These are phyloP conservation scores for Perizoma affinitatum DNA, from an alignment of 2,888 invertebrate genomes.

Conservation along the genomic window DNA sequence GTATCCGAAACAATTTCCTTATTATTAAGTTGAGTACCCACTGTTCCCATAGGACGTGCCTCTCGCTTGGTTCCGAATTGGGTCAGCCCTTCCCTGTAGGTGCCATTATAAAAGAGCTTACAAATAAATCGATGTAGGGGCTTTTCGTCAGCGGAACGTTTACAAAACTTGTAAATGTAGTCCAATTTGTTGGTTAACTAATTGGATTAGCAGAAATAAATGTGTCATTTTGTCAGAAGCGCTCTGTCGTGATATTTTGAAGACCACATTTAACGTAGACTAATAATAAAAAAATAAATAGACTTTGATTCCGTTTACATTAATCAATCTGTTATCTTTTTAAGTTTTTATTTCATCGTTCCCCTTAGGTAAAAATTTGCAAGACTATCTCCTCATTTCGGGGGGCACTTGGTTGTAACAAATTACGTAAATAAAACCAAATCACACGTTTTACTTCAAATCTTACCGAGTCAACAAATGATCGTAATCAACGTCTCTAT, in stretches of 20 bases:
- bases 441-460: slow-evolving; percentile 3
- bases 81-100: slow-evolving; percentile 62
- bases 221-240: no score
- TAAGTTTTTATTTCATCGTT: no score
- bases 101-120: slow-evolving; percentile 57
- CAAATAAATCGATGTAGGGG: slow-evolving; percentile 54
- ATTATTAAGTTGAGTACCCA: slow-evolving; percentile 54
- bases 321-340: no score
- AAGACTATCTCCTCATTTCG: no score
- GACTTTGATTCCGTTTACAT: no score
- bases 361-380: no score
- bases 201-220: neutral
- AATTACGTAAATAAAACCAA: slow-evolving; percentile 6
- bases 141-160: slow-evolving; percentile 39
- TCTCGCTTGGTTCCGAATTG: slow-evolving; percentile 62
- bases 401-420: neutral
- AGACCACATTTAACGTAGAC: no score
- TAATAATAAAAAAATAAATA: no score
- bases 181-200: slow-evolving; percentile 12
- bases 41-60: slow-evolving; percentile 65
- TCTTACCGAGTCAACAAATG: slow-evolving; percentile 31
- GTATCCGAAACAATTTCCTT: slow-evolving; percentile 54
- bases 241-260: no score
- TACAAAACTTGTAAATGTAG: slow-evolving; percentile 19
- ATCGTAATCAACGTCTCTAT: slow-evolving; percentile 64